These are phyloP conservation scores for Tauraco erythrolophus DNA, from an alignment of 2,113 vertebrate species.

Conservation along the genomic window DNA sequence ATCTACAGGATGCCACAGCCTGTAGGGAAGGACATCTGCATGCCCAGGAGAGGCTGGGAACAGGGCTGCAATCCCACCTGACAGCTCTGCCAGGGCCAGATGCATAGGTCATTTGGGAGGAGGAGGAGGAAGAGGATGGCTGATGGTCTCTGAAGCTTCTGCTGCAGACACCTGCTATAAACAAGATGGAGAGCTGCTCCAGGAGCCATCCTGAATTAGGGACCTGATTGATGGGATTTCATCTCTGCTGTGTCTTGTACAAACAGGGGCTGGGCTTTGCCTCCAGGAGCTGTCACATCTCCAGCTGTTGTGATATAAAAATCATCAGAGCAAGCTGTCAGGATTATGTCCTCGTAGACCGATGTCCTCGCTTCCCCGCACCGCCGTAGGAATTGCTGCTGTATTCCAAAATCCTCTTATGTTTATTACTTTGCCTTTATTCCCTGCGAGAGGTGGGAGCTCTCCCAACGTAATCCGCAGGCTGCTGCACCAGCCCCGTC, in stretches of 20 bases:
- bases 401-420: slow-evolving; percentile 46
- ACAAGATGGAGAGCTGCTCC: accelerated
- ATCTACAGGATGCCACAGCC: not conserved
- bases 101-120: not conserved
- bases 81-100: not conserved
- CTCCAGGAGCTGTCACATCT: not conserved
- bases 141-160: not conserved
- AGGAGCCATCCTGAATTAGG: accelerated
- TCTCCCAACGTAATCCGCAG: not conserved
- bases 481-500: not conserved
- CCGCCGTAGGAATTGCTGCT: not conserved
- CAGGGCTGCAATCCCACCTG: not conserved
- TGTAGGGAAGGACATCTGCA: not conserved
- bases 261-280: not conserved
- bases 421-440: slow-evolving; percentile 43
- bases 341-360: not conserved
- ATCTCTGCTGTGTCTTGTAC: not conserved
- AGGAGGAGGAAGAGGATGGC: not conserved
- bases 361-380: not conserved
- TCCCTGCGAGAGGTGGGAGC: not conserved
- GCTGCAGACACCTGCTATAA: not conserved
- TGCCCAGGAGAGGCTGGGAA: not conserved
- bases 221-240: not conserved
- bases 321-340: not conserved
- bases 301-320: accelerated